Percentiles rank a stretch among this genome's conserved stretches.
phyloP scores from a whole-genome alignment of 1,140 invertebrate species.

The Zaprionus kolodkinae region DNA sequence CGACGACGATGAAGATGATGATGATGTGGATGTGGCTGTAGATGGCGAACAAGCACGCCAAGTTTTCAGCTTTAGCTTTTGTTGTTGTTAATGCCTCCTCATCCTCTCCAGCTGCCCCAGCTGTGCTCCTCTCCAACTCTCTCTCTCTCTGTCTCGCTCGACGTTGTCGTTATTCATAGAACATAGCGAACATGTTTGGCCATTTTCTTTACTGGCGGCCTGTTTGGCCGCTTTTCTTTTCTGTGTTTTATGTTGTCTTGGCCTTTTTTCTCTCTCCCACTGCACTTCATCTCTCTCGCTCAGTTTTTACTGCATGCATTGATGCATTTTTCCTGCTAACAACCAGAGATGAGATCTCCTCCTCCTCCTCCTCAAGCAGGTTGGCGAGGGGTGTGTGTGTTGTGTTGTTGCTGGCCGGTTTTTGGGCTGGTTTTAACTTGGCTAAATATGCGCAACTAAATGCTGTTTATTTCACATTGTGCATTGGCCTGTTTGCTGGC shows the following conservation, averaged over 20 bases:
- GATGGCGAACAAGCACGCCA: constrained; percentile 70
- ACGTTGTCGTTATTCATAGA: constrained; percentile 68
- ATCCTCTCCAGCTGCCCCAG: not conserved
- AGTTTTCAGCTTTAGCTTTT: constrained; percentile 55
- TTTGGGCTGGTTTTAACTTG: constrained; percentile 69
- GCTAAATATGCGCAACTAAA: constrained; percentile 76
- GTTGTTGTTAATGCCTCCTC: constrained; percentile 37
- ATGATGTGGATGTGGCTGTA: constrained; percentile 24
- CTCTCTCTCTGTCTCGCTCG: constrained; percentile 12
- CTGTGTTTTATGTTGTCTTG: constrained; percentile 65
- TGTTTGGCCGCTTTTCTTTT: constrained; percentile 63
- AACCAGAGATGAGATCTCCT: constrained; percentile 51
- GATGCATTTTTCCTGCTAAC: constrained; percentile 80
- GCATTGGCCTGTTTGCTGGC: constrained; percentile 23
- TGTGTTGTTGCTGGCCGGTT: constrained; percentile 54
- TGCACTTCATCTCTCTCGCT: no score
- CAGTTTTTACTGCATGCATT: constrained; percentile 62
- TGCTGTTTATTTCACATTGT: constrained; percentile 65
- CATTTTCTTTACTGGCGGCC: constrained; percentile 68
- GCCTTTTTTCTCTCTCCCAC: constrained; percentile 60
- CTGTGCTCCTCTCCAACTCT: not conserved
- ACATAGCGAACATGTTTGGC: constrained; percentile 73
- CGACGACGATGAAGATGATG: constrained; percentile 19
- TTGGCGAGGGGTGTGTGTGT: not conserved
- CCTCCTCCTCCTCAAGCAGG: constrained; percentile 7